phyloP scores from a whole-genome alignment of 2,113 vertebrate genomes.

The Gallinago media region DNA sequence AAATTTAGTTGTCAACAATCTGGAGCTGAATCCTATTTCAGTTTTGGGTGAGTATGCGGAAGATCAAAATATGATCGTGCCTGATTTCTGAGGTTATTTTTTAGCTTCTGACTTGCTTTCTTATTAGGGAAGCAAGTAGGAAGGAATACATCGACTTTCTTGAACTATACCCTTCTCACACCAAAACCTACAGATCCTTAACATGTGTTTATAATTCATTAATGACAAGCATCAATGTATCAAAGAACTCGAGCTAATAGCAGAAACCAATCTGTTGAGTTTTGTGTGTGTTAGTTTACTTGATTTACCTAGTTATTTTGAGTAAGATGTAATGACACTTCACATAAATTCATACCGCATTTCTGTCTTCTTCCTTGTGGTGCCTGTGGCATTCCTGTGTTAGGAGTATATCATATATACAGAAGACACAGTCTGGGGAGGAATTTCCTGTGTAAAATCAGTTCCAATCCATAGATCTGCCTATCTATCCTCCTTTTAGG shows the following conservation, averaged over 20 bases:
- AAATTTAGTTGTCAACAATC: slow-evolving; percentile 19
- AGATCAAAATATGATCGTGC: neutral
- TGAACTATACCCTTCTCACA: neutral
- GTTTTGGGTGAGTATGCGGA: neutral
- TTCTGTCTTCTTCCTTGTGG: neutral
- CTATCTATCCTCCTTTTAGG: neutral
- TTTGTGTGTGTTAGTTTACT: neutral
- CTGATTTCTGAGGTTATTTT: neutral
- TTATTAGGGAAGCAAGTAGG: neutral
- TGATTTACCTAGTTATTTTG: neutral
- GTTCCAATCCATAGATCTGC: neutral
- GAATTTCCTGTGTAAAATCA: neutral
- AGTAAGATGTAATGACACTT: neutral
- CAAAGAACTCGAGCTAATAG: neutral
- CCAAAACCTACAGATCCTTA: neutral
- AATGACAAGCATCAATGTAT: neutral
- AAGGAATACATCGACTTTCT: neutral
- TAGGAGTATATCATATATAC: neutral
- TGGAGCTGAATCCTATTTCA: neutral
- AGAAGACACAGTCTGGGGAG: neutral
- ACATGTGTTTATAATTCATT: neutral
- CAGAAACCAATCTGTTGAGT: neutral
- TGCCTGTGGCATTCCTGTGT: neutral
- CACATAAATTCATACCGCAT: neutral
- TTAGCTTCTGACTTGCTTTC: neutral